Evolutionary conservation across 2,888 invertebrate genomes (phyloP).

Genomic region (Xanthia togata): DNA sequence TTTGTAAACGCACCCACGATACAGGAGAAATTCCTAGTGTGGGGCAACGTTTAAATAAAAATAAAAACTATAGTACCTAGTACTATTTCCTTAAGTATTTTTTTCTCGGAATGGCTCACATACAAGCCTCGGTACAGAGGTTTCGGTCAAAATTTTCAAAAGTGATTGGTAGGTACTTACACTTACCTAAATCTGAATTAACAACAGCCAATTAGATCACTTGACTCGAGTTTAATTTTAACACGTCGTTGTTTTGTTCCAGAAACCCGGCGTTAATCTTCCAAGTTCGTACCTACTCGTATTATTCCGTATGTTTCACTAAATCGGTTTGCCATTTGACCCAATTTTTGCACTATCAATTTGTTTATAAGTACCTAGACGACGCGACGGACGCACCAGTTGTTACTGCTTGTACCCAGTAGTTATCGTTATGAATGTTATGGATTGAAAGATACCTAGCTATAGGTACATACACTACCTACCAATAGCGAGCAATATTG

Average conservation of each 20-base stretch:
- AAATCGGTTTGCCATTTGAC: conserved; percentile 1
- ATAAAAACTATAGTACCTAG: too few species aligned
- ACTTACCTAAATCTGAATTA: background rate
- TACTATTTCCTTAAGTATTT: too few species aligned
- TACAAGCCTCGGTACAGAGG: too few species aligned
- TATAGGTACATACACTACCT: too few species aligned
- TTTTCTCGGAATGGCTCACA: too few species aligned
- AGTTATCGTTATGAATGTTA: background rate
- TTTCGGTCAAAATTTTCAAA: background rate
- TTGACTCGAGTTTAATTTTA: background rate
- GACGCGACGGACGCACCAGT: background rate
- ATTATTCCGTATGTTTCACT: background rate
- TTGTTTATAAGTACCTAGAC: too few species aligned
- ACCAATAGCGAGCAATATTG: background rate
- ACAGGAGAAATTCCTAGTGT: too few species aligned
- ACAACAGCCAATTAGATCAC: background rate
- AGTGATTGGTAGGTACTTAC: too few species aligned
- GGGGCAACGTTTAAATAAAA: too few species aligned
- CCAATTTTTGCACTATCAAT: conserved; percentile 1
- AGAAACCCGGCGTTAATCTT: background rate
- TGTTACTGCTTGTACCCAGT: background rate
- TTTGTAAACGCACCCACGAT: too few species aligned
- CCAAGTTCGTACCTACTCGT: background rate
- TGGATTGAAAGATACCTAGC: background rate
- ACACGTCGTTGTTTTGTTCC: background rate